These are phyloP conservation scores for Drosophila putrida DNA, from an alignment of 2,888 invertebrate genomes.

Conservation along the genomic window DNA sequence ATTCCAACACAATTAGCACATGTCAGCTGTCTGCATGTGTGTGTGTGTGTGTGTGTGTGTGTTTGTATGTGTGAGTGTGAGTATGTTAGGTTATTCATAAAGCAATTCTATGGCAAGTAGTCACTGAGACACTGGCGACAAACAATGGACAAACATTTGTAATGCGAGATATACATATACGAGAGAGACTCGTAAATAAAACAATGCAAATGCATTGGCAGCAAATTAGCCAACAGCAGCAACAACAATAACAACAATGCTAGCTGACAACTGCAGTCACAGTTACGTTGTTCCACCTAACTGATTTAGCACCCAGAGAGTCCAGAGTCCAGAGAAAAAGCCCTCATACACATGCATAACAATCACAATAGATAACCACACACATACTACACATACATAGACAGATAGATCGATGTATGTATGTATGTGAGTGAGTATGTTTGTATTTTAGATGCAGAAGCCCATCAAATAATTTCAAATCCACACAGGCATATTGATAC, in stretches of 20 bases:
- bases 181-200: conserved; percentile 47
- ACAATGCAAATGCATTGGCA: conserved; percentile 57
- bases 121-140: conserved; percentile 18
- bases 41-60: background rate
- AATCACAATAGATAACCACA: conserved; percentile 16
- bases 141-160: conserved; percentile 46
- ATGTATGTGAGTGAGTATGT: background rate
- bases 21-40: conserved; percentile 10
- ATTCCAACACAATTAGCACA: conserved; percentile 60
- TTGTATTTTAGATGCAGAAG: conserved; percentile 34
- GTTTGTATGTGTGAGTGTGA: conserved; percentile 1
- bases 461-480: conserved; percentile 54
- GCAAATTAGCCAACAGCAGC: conserved; percentile 46
- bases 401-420: background rate
- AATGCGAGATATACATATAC: conserved; percentile 29
- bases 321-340: conserved; percentile 5
- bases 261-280: conserved; percentile 17
- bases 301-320: conserved; percentile 41
- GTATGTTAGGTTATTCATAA: conserved; percentile 49
- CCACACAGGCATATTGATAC: conserved; percentile 57
- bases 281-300: conserved; percentile 20
- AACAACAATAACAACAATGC: conserved; percentile 8
- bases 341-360: conserved; percentile 21
- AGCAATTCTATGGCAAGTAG: conserved; percentile 29
- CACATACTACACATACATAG: background rate